A percentile compares a stretch with the other conserved stretches of the same genome.
phyloP scores from a whole-genome alignment of 2,888 invertebrate species.

The Lasioglossum zephyrum region DNA sequence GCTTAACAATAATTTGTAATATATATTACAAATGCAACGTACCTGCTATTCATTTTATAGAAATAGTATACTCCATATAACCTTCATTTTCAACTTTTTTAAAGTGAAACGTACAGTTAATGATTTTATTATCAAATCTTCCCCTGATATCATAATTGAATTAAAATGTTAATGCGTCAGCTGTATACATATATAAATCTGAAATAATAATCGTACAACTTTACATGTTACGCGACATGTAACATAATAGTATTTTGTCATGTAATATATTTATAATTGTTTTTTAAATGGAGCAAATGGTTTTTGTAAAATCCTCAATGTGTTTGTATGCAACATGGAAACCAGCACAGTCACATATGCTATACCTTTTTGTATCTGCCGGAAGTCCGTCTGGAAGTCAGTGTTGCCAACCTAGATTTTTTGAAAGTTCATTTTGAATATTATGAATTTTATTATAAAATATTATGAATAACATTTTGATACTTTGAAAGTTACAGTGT shows the following conservation, averaged over 20 bases:
- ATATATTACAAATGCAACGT: neutral
- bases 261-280: neutral
- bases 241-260: neutral
- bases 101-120: neutral
- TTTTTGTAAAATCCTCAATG: neutral
- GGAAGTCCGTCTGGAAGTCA: conserved; percentile 40
- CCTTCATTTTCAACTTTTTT: neutral
- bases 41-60: neutral
- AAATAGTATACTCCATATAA: neutral
- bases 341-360: conserved; percentile 15
- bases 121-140: neutral
- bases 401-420: too few species aligned
- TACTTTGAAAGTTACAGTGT: too few species aligned
- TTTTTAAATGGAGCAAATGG: neutral
- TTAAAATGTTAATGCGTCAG: neutral
- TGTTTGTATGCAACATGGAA: neutral
- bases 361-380: conserved; percentile 50
- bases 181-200: neutral
- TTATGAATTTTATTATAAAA: too few species aligned
- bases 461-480: too few species aligned
- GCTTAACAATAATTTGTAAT: neutral
- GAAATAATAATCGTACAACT: neutral
- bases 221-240: neutral
- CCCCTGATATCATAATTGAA: neutral
- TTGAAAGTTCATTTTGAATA: too few species aligned